These are phyloP conservation scores for Tolypeutes matacus DNA, from an alignment of 2,797 vertebrate species.

Conservation along the genomic window DNA sequence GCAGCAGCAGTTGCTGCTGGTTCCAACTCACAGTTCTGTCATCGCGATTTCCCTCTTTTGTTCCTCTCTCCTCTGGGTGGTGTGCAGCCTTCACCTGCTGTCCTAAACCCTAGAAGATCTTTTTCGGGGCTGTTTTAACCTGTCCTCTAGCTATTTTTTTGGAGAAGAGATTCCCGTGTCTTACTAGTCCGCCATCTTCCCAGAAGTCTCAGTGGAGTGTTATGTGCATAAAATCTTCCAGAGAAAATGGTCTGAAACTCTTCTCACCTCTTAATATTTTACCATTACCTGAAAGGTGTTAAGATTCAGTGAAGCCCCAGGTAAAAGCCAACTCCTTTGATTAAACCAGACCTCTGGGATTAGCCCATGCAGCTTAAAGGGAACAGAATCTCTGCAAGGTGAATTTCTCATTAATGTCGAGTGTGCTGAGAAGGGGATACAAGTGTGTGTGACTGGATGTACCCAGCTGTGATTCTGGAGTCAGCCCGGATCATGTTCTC, in stretches of 20 bases:
- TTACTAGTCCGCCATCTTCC: too few relatives aligned
- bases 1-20: too few relatives aligned
- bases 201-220: too few relatives aligned
- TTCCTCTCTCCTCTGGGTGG: too few relatives aligned
- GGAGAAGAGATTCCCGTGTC: too few relatives aligned
- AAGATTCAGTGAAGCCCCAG: background rate
- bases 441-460: background rate
- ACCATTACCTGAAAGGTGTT: background rate
- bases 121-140: too few relatives aligned
- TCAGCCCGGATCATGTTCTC: slow-evolving; percentile 56
- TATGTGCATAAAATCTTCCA: background rate
- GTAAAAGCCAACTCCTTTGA: background rate
- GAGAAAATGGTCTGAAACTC: background rate
- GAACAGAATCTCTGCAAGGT: background rate
- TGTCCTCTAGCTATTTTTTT: too few relatives aligned
- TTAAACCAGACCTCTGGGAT: background rate
- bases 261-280: background rate
- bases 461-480: slow-evolving; percentile 43
- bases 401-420: background rate
- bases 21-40: too few relatives aligned
- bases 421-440: background rate
- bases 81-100: too few relatives aligned
- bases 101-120: too few relatives aligned
- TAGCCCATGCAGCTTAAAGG: background rate
- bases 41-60: too few relatives aligned